Percentiles rank a stretch among this genome's conserved stretches.
These are phyloP conservation scores for Sciurus carolinensis DNA, from an alignment of 2,797 vertebrate genomes.

Conservation along the genomic window DNA sequence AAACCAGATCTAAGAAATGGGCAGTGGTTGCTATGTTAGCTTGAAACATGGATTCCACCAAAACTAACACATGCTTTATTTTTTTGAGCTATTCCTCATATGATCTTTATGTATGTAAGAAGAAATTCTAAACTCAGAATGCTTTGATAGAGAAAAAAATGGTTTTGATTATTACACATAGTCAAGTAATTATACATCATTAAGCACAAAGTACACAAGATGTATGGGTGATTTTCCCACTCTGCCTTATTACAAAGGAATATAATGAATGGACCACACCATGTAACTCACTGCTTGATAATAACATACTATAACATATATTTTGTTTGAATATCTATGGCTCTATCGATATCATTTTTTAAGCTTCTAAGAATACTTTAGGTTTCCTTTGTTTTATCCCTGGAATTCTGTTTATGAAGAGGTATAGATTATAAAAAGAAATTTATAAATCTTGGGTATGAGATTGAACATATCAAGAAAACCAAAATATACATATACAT, in stretches of 20 bases:
- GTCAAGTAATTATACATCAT: constrained; percentile 60
- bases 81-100: background rate
- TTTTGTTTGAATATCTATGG: constrained; percentile 47
- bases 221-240: background rate
- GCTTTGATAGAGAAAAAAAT: constrained; percentile 49
- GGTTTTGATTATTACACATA: constrained; percentile 61
- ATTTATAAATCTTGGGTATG: background rate
- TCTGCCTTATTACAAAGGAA: background rate
- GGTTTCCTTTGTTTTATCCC: background rate
- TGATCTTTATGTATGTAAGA: constrained; percentile 18
- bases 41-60: background rate
- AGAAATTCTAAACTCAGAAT: background rate
- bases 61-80: background rate
- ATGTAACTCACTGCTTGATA: background rate
- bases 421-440: background rate
- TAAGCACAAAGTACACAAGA: constrained; percentile 26
- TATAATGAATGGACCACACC: background rate
- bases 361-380: constrained; percentile 63
- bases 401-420: constrained; percentile 57
- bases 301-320: background rate
- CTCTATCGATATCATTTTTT: constrained; percentile 16
- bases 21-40: background rate
- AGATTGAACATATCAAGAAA: constrained; percentile 51
- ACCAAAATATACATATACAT: background rate
- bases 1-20: background rate